phyloP scores from a whole-genome alignment of 1,140 invertebrate genomes.

The Dryas iulia region DNA sequence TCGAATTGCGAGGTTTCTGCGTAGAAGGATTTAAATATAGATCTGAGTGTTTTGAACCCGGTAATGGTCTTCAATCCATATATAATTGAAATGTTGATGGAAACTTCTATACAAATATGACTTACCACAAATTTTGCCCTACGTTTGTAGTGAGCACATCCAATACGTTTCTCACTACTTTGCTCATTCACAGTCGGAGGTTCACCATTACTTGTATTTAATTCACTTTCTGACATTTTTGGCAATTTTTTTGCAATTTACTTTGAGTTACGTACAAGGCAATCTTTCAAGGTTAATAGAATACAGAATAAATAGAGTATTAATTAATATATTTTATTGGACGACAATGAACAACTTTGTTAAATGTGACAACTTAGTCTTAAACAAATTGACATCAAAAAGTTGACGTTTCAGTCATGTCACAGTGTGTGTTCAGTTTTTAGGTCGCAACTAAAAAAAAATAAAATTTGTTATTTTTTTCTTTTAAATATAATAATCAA shows the following conservation, averaged over 20 bases:
- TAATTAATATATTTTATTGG: slow-evolving; percentile 41
- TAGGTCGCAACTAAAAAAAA: background rate
- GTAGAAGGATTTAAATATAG: slow-evolving; percentile 62
- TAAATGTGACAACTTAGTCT: slow-evolving; percentile 31
- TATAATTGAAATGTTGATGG: background rate
- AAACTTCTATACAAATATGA: slow-evolving; percentile 30
- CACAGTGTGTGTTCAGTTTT: background rate
- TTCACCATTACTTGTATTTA: slow-evolving; percentile 49
- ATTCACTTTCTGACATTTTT: slow-evolving; percentile 58
- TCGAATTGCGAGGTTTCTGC: slow-evolving; percentile 42
- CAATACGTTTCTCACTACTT: slow-evolving; percentile 78
- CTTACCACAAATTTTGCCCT: slow-evolving; percentile 91
- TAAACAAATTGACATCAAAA: slow-evolving; percentile 12
- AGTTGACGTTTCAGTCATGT: slow-evolving; percentile 22
- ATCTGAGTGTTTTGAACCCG: slow-evolving; percentile 43
- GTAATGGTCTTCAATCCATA: slow-evolving; percentile 4
- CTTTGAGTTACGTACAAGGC: slow-evolving; percentile 14
- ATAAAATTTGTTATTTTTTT: too few species aligned
- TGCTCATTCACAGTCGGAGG: slow-evolving; percentile 37
- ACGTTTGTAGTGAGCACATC: slow-evolving; percentile 89
- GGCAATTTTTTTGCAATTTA: slow-evolving; percentile 15
- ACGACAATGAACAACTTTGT: slow-evolving; percentile 41
- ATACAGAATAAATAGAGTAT: slow-evolving; percentile 30
- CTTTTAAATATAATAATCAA: too few species aligned
- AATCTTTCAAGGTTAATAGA: slow-evolving; percentile 33